These are phyloP conservation scores for Carcina quercana DNA, from an alignment of 2,888 invertebrate genomes.

Conservation along the genomic window DNA sequence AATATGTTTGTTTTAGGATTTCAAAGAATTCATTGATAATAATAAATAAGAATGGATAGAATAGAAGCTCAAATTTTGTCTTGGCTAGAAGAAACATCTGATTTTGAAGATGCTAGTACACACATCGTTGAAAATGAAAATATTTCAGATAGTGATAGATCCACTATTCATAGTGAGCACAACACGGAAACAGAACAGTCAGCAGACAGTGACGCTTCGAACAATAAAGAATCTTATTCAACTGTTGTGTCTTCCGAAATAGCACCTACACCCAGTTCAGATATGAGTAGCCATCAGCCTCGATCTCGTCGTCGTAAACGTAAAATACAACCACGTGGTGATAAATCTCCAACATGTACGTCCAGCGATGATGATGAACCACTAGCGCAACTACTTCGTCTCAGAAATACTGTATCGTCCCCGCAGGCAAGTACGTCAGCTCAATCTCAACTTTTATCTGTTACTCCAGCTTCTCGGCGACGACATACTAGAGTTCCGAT, in stretches of 20 bases:
- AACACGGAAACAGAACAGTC: slow-evolving; percentile 5
- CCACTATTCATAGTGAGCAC: slow-evolving; percentile 3
- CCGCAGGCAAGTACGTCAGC: too few relatives aligned
- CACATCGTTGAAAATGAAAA: background rate
- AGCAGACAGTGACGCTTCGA: too few relatives aligned
- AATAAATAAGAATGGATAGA: too few relatives aligned
- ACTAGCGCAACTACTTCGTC: slow-evolving; percentile 6
- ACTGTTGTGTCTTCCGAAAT: background rate
- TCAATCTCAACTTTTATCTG: slow-evolving; percentile 6
- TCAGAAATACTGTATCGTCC: too few relatives aligned
- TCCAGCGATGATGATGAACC: slow-evolving; percentile 6
- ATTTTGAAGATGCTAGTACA: background rate
- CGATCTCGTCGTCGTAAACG: background rate
- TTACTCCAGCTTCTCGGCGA: slow-evolving; percentile 5
- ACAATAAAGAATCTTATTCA: slow-evolving; percentile 1
- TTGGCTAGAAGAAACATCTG: slow-evolving; percentile 1
- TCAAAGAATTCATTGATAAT: too few relatives aligned
- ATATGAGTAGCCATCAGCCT: background rate
- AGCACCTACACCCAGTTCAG: background rate
- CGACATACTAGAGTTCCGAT: slow-evolving; percentile 11
- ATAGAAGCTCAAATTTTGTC: slow-evolving; percentile 1
- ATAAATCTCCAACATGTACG: slow-evolving; percentile 1
- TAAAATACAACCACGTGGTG: background rate
- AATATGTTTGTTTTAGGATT: too few relatives aligned
- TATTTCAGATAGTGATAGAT: slow-evolving; percentile 1